phyloP scores from a whole-genome alignment of 2,113 vertebrate genomes.

The Prolemur simus region DNA sequence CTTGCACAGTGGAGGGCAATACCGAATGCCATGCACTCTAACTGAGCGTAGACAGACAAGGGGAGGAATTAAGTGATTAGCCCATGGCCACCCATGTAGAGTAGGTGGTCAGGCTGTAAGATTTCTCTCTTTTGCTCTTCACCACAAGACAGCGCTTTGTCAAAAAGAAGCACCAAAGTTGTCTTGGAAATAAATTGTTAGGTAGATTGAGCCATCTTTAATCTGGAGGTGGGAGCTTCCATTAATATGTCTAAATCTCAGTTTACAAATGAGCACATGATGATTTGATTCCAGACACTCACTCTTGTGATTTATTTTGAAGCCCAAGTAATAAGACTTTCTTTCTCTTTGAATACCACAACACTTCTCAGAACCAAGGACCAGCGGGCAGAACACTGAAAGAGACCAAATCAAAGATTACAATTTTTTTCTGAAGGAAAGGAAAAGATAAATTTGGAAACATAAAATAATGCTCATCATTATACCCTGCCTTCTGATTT shows the following conservation, averaged over 20 bases:
- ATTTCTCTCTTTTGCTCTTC: neutral
- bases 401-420: neutral
- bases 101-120: neutral
- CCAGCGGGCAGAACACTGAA: neutral
- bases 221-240: neutral
- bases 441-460: neutral
- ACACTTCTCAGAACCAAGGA: neutral
- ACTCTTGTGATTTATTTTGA: neutral
- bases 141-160: slow-evolving; percentile 10
- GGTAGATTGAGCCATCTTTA: neutral
- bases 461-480: neutral
- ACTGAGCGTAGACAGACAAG: neutral
- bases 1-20: neutral
- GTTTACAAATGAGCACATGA: neutral
- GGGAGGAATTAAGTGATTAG: neutral
- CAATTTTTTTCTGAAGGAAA: neutral
- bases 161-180: slow-evolving; percentile 37
- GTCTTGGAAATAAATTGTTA: slow-evolving; percentile 62
- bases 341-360: neutral
- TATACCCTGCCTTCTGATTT: neutral
- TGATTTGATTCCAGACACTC: neutral
- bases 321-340: neutral
- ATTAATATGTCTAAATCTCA: neutral
- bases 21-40: neutral
- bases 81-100: neutral